These are phyloP conservation scores for Proteles cristata DNA, from an alignment of 2,113 vertebrate genomes.

Conservation along the genomic window DNA sequence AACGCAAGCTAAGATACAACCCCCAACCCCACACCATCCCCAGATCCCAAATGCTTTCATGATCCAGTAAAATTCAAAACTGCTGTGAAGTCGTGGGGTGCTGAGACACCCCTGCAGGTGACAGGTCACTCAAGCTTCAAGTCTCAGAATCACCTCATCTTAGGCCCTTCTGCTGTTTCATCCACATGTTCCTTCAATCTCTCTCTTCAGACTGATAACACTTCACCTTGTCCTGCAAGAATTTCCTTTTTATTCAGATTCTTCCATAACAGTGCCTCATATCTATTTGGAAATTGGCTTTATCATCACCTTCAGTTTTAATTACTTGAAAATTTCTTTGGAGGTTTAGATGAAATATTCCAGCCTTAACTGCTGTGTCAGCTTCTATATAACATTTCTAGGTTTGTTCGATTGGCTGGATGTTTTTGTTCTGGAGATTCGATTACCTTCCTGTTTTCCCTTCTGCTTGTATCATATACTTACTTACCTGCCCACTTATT, in stretches of 20 bases:
- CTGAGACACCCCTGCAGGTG: not conserved
- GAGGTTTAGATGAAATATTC: not conserved
- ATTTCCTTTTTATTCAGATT: not conserved
- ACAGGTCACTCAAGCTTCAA: not conserved
- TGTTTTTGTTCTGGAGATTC: not conserved
- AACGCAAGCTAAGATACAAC: not conserved
- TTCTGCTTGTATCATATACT: not conserved
- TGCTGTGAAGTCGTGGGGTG: not conserved
- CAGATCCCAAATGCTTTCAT: not conserved
- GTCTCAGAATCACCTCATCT: not conserved
- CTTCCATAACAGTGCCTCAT: not conserved
- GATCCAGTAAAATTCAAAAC: not conserved
- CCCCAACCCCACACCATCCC: accelerated
- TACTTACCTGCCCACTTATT: not conserved
- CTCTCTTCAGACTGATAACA: not conserved
- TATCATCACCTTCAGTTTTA: not conserved
- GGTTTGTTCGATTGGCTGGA: not conserved
- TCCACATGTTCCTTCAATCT: not conserved
- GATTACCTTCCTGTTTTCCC: not conserved
- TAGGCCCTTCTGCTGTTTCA: not conserved
- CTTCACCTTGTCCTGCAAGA: not conserved
- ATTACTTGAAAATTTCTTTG: not conserved
- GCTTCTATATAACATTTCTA: not conserved
- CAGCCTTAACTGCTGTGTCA: not conserved
- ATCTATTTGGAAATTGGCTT: not conserved